Evolutionary conservation across 2,888 invertebrate species (phyloP).

Genomic region (Drosophila rellima): DNA sequence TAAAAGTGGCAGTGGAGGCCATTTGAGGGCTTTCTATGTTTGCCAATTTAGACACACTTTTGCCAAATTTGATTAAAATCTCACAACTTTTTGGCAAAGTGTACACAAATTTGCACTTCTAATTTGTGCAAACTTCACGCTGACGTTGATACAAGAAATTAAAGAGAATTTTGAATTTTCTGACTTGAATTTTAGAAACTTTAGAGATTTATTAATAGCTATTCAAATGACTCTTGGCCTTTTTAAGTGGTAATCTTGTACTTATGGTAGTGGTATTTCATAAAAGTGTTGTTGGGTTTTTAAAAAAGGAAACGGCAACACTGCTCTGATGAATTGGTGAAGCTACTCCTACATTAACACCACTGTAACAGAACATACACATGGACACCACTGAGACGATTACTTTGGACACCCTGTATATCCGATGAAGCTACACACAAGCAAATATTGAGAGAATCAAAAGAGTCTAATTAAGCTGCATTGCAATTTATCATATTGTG

Average conservation of each 20-base stretch:
- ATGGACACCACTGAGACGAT: background rate
- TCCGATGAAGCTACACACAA: background rate
- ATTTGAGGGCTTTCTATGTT: constrained; percentile 42
- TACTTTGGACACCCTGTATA: too few relatives aligned
- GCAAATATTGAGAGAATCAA: background rate
- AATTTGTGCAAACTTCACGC: constrained; percentile 63
- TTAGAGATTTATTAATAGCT: background rate
- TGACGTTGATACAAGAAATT: constrained; percentile 15
- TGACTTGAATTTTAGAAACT: background rate
- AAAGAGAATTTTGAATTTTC: constrained; percentile 10
- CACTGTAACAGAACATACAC: too few relatives aligned
- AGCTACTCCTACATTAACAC: too few relatives aligned
- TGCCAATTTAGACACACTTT: constrained; percentile 80
- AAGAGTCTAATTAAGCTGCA: constrained; percentile 17
- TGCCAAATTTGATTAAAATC: constrained; percentile 81
- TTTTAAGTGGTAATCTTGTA: too few relatives aligned
- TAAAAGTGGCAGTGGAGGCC: constrained; percentile 4
- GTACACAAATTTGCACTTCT: constrained; percentile 46
- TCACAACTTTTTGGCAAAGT: constrained; percentile 47
- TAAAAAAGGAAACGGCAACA: too few relatives aligned
- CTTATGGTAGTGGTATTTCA: too few relatives aligned
- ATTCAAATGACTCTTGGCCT: too few relatives aligned
- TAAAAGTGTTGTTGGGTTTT: too few relatives aligned
- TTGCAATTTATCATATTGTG: background rate
- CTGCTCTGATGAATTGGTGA: too few relatives aligned